Evolutionary conservation across 2,113 vertebrate species (phyloP), one percentile per base, ranked within the genome.

Genomic region (Rynchops niger): DNA sequence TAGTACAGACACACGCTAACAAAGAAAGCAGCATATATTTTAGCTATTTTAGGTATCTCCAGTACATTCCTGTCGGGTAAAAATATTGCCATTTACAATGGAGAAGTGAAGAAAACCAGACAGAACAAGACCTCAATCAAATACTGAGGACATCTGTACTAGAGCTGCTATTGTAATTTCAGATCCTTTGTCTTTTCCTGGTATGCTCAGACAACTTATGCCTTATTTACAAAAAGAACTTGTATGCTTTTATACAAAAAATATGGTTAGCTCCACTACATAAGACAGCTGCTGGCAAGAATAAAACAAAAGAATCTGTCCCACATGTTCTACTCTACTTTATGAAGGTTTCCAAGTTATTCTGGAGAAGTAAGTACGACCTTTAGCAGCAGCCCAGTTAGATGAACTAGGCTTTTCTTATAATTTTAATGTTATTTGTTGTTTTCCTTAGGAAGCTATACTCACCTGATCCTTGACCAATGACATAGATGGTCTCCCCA

Each of bases 401-500:
- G 22, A 76, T 40, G 22, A 90, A 83, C 8, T 7, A 80, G 5
- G 4, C 15, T 78, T 62, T 90, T 61, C 32, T 83, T 47, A 5
- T 3, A 15, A 58, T 71, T 78, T 38, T 32, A 8, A 14, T 10
- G 19, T 0, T 9, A 59, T 43, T 50, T 69, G 5, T 9, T 26
- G 21, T 58, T 91, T 90, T 62, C 23, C 95, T 83, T 93, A 90
- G 76, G 72, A 97, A 98, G 61, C 74, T 79, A 82, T 83, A 97
- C 98, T 98, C 96, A 99, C 99, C 99, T 98, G 99, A 99, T 95
- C 99, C 99, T 98, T 99, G 99, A 59, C 99, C 99, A 93, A 99
- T 98, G 96, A 99, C 99, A 93, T 99, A 99, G 97, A 99, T 99
- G 94, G 99, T 99, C 98, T 99, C 99, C 82, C 99, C 99, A 76